Evolutionary conservation across 2,888 invertebrate species (phyloP), one percentile per base, ranked within the genome.

Genomic region (Clepsis dumicolana): DNA sequence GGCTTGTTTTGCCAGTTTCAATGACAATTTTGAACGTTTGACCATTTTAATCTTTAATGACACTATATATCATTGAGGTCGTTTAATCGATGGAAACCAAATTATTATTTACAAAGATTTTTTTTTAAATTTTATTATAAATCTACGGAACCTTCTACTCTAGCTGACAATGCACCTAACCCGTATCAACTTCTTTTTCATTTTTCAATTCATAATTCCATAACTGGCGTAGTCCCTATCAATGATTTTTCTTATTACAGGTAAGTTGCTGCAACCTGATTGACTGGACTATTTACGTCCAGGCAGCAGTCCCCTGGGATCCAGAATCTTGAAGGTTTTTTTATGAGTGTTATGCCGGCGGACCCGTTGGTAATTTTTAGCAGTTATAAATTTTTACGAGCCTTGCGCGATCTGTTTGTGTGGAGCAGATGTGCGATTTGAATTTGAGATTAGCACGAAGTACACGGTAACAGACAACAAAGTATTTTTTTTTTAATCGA

Each of bases 181-280:
- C 18, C 4, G 14, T 10, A 12, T 10, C 21, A 7, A 52, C n/a
- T 24, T 14, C 50, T 63, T 56, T 35, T 44, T n/a, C n/a, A n/a
- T n/a, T 29, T 64, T 35, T 56, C 25, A 50, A 35, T 56, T 21
- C 62, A 52, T 67, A 50, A 63, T 63, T 44, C 52, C 52, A 32
- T 68, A 59, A 64, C 52, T 57, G 29, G 50, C 25, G 12, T 41
- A 21, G 38, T 29, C 25, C 29, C 18, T 52, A 64, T 52, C 57
- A 52, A 57, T 67, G 52, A 61, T 21, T 63, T 63, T 68, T 63
- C 35, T 59, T 64, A 24, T 67, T 67, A 53, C 68, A 68, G 68
- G 68, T 68, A 68, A 68, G 68, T 68, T 44, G 50, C 48, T 25
- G 50, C 38, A 44, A 25, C 25, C 38, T 7, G 48, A 48, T 8